Evolutionary conservation across 2,113 vertebrate genomes (phyloP).

Genomic region (Polypterus bichir): DNA sequence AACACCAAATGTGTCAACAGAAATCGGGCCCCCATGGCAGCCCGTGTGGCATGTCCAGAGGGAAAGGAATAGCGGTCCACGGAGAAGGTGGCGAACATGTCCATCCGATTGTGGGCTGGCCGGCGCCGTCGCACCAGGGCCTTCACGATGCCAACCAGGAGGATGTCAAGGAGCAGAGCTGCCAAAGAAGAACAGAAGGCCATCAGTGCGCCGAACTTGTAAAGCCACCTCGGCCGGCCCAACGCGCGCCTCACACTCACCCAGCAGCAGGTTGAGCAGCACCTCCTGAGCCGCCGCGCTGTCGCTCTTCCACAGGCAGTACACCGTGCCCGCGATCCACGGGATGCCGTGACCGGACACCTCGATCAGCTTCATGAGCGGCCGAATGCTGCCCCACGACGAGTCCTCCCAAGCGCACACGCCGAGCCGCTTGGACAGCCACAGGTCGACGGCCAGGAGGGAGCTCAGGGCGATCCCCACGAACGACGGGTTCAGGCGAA

Average conservation of each 20-base stretch:
- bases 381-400: slow-evolving; percentile 75
- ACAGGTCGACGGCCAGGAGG: slow-evolving; percentile 83
- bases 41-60: slow-evolving; percentile 84
- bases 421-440: slow-evolving; percentile 83
- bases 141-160: slow-evolving; percentile 72
- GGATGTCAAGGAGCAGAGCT: slow-evolving; percentile 78
- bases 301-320: slow-evolving; percentile 74
- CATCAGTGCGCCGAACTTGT: too few relatives aligned
- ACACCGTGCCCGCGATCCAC: slow-evolving; percentile 73
- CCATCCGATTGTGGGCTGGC: slow-evolving; percentile 86
- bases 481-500: slow-evolving; percentile 82
- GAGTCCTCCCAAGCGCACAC: slow-evolving; percentile 83
- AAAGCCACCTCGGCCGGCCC: too few relatives aligned
- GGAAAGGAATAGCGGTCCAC: slow-evolving; percentile 96
- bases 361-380: slow-evolving; percentile 87
- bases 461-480: slow-evolving; percentile 79
- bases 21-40: slow-evolving; percentile 79
- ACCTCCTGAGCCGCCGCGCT: slow-evolving; percentile 79
- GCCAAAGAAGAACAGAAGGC: slow-evolving; percentile 14
- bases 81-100: slow-evolving; percentile 91
- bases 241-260: slow-evolving; percentile 38
- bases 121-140: slow-evolving; percentile 75
- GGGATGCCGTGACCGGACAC: slow-evolving; percentile 85
- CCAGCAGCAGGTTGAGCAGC: slow-evolving; percentile 82
- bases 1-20: slow-evolving; percentile 84